These are phyloP conservation scores for Prorops nasuta DNA, from an alignment of 1,140 invertebrate species.

Conservation along the genomic window DNA sequence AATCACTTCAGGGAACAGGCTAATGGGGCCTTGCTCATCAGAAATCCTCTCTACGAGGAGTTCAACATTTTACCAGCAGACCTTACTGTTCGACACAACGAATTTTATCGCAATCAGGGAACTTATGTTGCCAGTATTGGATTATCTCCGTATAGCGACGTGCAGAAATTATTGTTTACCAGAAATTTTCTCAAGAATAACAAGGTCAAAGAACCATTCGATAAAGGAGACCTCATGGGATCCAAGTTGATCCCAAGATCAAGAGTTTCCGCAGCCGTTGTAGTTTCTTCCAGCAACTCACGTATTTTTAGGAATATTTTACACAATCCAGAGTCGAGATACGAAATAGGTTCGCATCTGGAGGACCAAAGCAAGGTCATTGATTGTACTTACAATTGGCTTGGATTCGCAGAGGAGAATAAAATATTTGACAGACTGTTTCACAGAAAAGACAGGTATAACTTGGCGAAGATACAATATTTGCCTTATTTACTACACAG, in stretches of 20 bases:
- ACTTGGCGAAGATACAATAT: conserved; percentile 83
- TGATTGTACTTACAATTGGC: conserved; percentile 92
- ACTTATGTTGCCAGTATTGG: conserved; percentile 85
- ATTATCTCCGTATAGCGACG: conserved; percentile 79
- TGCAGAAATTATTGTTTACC: conserved; percentile 81
- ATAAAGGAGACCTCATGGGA: conserved; percentile 61
- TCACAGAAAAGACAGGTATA: conserved; percentile 88
- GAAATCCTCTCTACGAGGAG: conserved; percentile 76
- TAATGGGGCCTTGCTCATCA: conserved; percentile 82
- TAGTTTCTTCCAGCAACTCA: conserved; percentile 88
- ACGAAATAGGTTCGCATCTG: conserved; percentile 93
- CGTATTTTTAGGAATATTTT: conserved; percentile 89
- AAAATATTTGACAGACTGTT: conserved; percentile 81
- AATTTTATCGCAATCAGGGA: conserved; percentile 84
- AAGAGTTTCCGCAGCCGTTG: conserved; percentile 84
- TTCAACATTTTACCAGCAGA: conserved; percentile 67
- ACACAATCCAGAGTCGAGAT: conserved; percentile 84
- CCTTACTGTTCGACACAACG: conserved; percentile 82
- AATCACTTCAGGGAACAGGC: conserved; percentile 83
- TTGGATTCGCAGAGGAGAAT: conserved; percentile 76
- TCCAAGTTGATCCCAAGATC: conserved; percentile 79
- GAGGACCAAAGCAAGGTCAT: conserved; percentile 92
- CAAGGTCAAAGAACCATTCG: conserved; percentile 83
- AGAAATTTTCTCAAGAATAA: conserved; percentile 88
- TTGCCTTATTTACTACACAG: conserved; percentile 82